Conservation (phyloP, 2,113 vertebrate species). For the Peucedramus taeniatus region DNA sequence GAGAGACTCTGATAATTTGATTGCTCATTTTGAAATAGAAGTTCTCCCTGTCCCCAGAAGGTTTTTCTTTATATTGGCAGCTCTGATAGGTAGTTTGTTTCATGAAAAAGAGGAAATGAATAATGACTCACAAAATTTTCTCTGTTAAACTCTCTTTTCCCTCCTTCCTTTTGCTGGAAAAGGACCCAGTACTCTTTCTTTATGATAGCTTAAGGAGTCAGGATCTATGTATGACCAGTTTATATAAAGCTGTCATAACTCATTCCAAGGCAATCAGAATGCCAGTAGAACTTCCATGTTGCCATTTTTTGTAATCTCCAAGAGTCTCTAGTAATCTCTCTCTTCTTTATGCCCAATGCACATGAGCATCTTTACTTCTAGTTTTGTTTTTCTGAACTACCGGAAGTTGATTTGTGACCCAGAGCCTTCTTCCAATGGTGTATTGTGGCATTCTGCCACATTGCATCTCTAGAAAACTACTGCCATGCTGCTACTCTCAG, state of each 20-base stretch:
- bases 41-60: conserved; percentile 47
- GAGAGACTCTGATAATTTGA: conserved; percentile 65
- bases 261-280: not conserved
- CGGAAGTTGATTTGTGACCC: not conserved
- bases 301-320: not conserved
- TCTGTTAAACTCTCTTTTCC: not conserved
- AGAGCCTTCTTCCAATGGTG: not conserved
- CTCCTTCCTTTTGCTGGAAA: not conserved
- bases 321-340: not conserved
- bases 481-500: not conserved
- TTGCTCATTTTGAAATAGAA: conserved; percentile 63
- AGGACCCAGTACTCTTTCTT: not conserved
- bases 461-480: not conserved
- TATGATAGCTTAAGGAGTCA: not conserved
- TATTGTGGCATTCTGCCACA: not conserved
- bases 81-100: conserved; percentile 43
- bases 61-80: conserved; percentile 54
- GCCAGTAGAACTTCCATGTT: not conserved
- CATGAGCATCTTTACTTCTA: not conserved
- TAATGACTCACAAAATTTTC: not conserved
- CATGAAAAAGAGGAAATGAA: conserved; percentile 21
- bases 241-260: not conserved
- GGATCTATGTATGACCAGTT: not conserved
- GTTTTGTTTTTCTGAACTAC: not conserved
- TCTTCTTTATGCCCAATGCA: not conserved